Percentiles rank a stretch among this genome's conserved stretches.
Evolutionary conservation across 2,797 vertebrate species (phyloP).

Genomic region (Denticeps clupeoides): DNA sequence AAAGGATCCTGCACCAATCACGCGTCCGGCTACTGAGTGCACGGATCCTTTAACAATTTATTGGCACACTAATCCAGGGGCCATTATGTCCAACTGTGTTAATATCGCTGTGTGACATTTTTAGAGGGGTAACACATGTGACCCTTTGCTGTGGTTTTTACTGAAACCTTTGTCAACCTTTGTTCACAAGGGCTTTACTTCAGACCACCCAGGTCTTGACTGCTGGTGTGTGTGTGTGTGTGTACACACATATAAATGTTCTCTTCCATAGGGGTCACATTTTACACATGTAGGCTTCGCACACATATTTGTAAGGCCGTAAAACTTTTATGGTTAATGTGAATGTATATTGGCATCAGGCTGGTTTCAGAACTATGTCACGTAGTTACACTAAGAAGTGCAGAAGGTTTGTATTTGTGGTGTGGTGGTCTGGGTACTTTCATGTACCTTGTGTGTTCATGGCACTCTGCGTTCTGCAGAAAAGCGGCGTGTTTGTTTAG

Average conservation of each 20-base stretch:
- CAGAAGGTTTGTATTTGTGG: neutral
- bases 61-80: neutral
- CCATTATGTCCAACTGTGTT: neutral
- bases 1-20: neutral
- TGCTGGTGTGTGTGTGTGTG: neutral
- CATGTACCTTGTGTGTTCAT: neutral
- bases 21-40: constrained; percentile 1
- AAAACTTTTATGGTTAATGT: neutral
- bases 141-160: neutral
- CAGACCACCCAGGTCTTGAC: constrained; percentile 9
- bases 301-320: constrained; percentile 1
- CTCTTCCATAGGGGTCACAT: neutral
- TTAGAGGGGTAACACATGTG: neutral
- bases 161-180: neutral
- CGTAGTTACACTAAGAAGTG: neutral
- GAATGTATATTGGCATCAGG: neutral
- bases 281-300: neutral
- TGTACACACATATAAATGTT: neutral
- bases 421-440: too few species aligned
- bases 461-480: neutral
- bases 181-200: neutral
- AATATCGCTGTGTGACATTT: neutral
- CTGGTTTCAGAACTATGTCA: neutral
- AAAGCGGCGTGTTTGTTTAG: neutral
- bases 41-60: constrained; percentile 2